A percentile compares a stretch with the other conserved stretches of the same genome.
Evolutionary conservation across 2,113 vertebrate species (phyloP).

Genomic region (Corvus hawaiiensis): DNA sequence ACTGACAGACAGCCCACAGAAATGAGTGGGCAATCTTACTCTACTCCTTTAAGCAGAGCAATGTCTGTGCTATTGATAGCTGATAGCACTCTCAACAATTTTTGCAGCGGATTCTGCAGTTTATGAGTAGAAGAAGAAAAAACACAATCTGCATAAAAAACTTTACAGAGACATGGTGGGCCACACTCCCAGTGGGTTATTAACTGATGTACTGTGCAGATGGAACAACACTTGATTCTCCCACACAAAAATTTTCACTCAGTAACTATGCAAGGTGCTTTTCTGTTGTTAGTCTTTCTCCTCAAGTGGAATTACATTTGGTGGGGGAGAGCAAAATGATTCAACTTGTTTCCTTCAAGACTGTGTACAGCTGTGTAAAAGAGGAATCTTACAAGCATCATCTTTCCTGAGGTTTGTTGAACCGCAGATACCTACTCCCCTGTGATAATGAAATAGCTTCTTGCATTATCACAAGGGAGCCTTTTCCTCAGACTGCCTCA

Average conservation of each 20-base stretch:
- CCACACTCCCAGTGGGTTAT: constrained; percentile 13
- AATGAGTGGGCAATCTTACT: constrained; percentile 54
- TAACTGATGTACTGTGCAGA: not conserved
- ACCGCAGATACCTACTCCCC: not conserved
- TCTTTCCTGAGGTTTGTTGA: not conserved
- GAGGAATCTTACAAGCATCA: not conserved
- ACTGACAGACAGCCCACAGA: constrained; percentile 59
- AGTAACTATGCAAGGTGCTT: not conserved
- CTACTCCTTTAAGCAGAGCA: constrained; percentile 18
- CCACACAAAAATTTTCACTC: constrained; percentile 20
- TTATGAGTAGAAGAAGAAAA: not conserved
- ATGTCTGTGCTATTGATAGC: constrained; percentile 59
- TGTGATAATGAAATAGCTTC: not conserved
- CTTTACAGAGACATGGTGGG: constrained; percentile 29
- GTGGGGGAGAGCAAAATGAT: not conserved
- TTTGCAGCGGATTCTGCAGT: constrained; percentile 29
- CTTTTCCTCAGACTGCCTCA: not conserved
- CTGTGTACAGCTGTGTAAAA: not conserved
- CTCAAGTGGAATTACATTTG: not conserved
- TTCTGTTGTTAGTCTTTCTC: not conserved
- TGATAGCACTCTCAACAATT: not conserved
- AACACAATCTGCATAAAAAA: constrained; percentile 18
- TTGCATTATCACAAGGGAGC: not conserved
- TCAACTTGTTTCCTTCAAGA: not conserved
- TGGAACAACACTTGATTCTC: not conserved